Evolutionary conservation across 1,140 invertebrate genomes (phyloP).

Genomic region (Palaemon carinicauda): DNA sequence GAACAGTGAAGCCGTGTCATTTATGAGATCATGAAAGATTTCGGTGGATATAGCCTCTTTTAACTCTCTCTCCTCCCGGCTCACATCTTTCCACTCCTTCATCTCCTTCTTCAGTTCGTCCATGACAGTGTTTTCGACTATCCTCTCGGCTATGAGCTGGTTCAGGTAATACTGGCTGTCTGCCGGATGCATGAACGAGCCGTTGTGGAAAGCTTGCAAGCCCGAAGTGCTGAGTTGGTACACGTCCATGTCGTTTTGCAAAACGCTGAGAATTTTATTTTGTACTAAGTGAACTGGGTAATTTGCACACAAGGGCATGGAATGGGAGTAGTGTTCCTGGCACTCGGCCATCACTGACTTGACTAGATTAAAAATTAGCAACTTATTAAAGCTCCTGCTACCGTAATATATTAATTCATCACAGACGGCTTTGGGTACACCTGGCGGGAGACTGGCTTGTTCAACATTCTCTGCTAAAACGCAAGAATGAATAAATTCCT

Average conservation of each 20-base stretch:
- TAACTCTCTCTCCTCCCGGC: slow-evolving; percentile 16
- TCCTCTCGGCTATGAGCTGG: neutral
- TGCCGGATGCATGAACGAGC: neutral
- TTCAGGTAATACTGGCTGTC: neutral
- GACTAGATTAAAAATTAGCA: slow-evolving; percentile 49
- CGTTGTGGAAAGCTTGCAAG: slow-evolving; percentile 19
- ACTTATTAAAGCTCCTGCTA: slow-evolving; percentile 46
- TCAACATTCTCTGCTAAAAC: neutral
- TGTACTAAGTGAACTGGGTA: slow-evolving; percentile 45
- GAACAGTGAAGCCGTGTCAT: slow-evolving; percentile 14
- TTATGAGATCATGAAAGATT: slow-evolving; percentile 38
- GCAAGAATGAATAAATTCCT: neutral
- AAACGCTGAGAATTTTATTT: slow-evolving; percentile 31
- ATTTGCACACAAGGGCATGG: slow-evolving; percentile 7
- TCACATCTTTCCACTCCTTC: slow-evolving; percentile 26
- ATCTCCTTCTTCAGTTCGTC: slow-evolving; percentile 2
- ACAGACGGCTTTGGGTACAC: neutral
- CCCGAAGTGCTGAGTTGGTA: neutral
- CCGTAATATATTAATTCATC: slow-evolving; percentile 11
- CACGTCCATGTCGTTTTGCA: neutral
- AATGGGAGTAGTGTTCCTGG: slow-evolving; percentile 4
- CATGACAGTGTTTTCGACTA: slow-evolving; percentile 9
- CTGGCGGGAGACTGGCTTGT: neutral
- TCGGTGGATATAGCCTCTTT: slow-evolving; percentile 39
- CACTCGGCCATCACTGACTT: slow-evolving; percentile 38